phyloP scores from a whole-genome alignment of 2,113 vertebrate genomes.

The Vulpes ferrilata region DNA sequence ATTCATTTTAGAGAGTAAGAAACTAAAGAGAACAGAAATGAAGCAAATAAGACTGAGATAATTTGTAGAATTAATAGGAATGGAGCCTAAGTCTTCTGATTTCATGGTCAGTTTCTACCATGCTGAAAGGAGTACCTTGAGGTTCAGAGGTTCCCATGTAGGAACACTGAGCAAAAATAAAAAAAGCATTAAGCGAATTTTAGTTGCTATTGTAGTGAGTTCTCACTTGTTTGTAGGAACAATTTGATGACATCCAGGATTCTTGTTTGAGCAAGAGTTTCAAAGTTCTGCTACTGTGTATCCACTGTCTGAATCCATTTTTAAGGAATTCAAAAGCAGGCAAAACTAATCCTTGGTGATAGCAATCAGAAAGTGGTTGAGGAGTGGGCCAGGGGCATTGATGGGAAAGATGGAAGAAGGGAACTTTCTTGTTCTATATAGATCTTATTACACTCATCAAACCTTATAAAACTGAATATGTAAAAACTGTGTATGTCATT shows the following conservation, averaged over 20 bases:
- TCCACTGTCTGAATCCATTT: background rate
- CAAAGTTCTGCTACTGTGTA: background rate
- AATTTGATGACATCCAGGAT: background rate
- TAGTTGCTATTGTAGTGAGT: background rate
- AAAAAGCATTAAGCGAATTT: background rate
- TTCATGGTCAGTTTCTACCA: background rate
- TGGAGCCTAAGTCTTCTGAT: background rate
- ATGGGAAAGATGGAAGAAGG: background rate
- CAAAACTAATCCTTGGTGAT: background rate
- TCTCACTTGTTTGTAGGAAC: background rate
- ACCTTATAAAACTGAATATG: background rate
- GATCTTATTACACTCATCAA: background rate
- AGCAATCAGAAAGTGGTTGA: background rate
- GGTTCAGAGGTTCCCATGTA: background rate
- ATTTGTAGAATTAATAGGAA: background rate
- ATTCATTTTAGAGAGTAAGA: slow-evolving; percentile 4
- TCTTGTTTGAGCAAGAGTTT: slow-evolving; percentile 32
- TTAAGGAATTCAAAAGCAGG: background rate
- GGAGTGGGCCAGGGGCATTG: background rate
- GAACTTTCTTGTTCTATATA: background rate
- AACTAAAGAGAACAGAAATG: background rate
- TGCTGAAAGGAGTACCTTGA: background rate
- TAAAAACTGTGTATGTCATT: background rate
- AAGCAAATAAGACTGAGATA: background rate
- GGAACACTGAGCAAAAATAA: background rate